phyloP scores from a whole-genome alignment of 1,140 invertebrate genomes.

The Micrasema minimum region DNA sequence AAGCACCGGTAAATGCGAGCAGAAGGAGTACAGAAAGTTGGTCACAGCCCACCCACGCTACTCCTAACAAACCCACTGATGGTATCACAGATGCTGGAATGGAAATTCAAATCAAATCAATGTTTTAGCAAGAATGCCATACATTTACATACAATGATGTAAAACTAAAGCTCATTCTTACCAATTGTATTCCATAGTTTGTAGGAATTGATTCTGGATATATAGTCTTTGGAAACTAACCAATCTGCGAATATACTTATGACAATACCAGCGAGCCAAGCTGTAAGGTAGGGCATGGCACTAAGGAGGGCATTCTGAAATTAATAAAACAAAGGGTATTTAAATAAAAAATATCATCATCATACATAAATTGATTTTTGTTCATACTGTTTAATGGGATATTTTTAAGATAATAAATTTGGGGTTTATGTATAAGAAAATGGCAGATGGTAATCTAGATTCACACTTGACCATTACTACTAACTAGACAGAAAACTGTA shows the following conservation, averaged over 20 bases:
- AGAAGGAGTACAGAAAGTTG: slow-evolving; percentile 75
- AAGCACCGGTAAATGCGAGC: slow-evolving; percentile 76
- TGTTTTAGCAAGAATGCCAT: too few species aligned
- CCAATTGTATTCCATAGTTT: slow-evolving; percentile 81
- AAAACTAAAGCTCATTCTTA: slow-evolving; percentile 53
- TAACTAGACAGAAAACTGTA: too few species aligned
- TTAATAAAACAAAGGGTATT: slow-evolving; percentile 15
- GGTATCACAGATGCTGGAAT: slow-evolving; percentile 73
- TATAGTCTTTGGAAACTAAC: slow-evolving; percentile 71
- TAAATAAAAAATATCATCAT: too few species aligned
- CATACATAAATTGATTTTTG: too few species aligned
- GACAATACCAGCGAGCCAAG: slow-evolving; percentile 76
- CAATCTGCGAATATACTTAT: slow-evolving; percentile 79
- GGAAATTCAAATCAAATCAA: too few species aligned
- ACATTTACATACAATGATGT: too few species aligned
- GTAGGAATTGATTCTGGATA: slow-evolving; percentile 75
- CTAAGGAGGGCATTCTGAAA: slow-evolving; percentile 81
- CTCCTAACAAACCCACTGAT: slow-evolving; percentile 77
- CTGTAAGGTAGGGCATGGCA: slow-evolving; percentile 81
- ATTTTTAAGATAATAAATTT: too few species aligned
- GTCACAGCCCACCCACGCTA: slow-evolving; percentile 82
- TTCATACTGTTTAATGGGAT: too few species aligned
- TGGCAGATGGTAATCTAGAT: too few species aligned
- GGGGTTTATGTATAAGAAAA: too few species aligned
- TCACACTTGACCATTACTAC: too few species aligned